Evolutionary conservation across 2,888 invertebrate species (phyloP), one percentile per base, ranked within the genome.

Genomic region (Drosophila maculinotata): DNA sequence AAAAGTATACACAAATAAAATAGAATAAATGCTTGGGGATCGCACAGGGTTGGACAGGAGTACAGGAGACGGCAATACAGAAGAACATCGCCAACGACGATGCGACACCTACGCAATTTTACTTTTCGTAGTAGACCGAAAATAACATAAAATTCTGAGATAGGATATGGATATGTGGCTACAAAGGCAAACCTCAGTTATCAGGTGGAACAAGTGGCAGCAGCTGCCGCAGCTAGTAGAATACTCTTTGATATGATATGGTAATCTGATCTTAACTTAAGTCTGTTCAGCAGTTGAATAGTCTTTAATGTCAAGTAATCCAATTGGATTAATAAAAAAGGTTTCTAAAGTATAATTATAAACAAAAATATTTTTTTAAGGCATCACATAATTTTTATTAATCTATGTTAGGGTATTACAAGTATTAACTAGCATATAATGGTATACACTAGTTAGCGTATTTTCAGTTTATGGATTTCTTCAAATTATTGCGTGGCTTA

Each of bases 51-150:
- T 35, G 20, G 39, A 20, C 20, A 30, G 52, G 74, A 56, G 38
- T 15, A 28, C 69, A 54, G 62, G 49, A 71, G 76, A 51, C 26
- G 20, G 15, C 26, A 35, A 12, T 30, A 12, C 12, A 28, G 30
- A 44, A 52, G 9, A 45, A 30, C 41, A 54, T 7, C 41, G 35
- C n/a, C 31, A 53, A 58, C 45, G 41, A 30, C 31, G 47, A 26
- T 28, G 25, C 7, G 49, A 42, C 75, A 12, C 85, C 80, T 59
- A 87, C 80, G 75, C 85, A 74, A 48, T 48, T 67, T 56, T 26
- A 49, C 58, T 69, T 72, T 23, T 62, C 10, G 10, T 44, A 5
- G 33, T 25, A 53, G 31, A 30, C 23, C 45, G 17, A 53, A 68
- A 57, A 54, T 73, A 67, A 63, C 53, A 63, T 75, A 38, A 69